phyloP scores from a whole-genome alignment of 2,888 invertebrate species.

The Pseudococcus jackbeardsleyi region DNA sequence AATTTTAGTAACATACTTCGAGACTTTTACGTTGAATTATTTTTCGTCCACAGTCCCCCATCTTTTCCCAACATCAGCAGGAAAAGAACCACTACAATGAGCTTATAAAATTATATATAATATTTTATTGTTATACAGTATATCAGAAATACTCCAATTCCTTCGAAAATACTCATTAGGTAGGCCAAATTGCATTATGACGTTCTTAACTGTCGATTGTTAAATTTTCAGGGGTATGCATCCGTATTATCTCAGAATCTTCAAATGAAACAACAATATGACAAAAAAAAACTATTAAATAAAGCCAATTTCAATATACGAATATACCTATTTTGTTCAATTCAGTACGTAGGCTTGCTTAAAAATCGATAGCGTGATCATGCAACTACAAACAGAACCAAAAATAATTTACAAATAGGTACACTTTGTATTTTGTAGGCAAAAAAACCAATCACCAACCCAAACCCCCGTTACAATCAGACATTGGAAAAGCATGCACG shows the following conservation, averaged over 20 bases:
- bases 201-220: neutral
- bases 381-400: neutral
- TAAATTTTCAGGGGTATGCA: neutral
- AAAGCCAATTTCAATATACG: neutral
- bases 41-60: too few species aligned
- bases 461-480: too few species aligned
- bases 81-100: neutral
- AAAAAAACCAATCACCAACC: too few species aligned
- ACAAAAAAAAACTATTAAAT: neutral
- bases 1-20: too few species aligned
- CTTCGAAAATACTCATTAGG: constrained; percentile 6
- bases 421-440: too few species aligned
- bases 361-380: neutral
- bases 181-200: neutral
- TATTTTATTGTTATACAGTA: neutral
- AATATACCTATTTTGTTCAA: neutral
- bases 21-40: too few species aligned
- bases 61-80: neutral
- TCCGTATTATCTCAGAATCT: neutral
- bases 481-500: too few species aligned
- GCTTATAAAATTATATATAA: too few species aligned
- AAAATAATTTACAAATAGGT: neutral
- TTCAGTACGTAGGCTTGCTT: neutral
- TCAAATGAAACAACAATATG: neutral
- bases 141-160: neutral